phyloP scores from a whole-genome alignment of 2,113 vertebrate species.

The Grammomys surdaster region DNA sequence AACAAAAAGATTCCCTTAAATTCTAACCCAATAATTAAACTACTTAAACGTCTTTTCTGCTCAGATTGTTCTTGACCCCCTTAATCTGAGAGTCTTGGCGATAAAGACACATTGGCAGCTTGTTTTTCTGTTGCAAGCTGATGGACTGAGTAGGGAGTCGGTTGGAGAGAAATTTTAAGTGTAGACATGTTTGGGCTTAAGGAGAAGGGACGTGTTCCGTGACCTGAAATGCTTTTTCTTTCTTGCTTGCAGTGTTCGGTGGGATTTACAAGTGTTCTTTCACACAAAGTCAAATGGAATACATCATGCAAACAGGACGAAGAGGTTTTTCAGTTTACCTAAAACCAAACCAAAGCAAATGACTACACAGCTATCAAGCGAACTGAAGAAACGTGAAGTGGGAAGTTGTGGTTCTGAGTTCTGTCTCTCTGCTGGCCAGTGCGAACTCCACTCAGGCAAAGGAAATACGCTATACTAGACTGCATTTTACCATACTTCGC shows the following conservation, averaged over 20 bases:
- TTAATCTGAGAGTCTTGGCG: neutral
- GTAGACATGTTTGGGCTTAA: neutral
- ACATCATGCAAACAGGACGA: neutral
- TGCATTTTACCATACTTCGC: too few species aligned
- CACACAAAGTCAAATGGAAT: neutral
- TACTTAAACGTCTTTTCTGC: neutral
- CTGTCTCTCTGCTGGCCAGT: too few species aligned
- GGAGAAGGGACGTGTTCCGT: neutral
- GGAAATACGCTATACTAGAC: too few species aligned
- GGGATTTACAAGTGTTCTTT: neutral
- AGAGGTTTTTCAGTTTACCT: neutral
- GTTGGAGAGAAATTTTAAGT: neutral
- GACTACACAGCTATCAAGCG: neutral
- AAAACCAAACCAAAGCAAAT: neutral
- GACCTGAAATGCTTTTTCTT: slow-evolving; percentile 1
- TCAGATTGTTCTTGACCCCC: neutral
- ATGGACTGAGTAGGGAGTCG: neutral
- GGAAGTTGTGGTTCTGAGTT: too few species aligned
- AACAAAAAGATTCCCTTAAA: neutral
- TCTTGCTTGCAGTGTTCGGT: neutral
- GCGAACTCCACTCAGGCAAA: too few species aligned
- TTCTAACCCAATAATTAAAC: slow-evolving; percentile 2
- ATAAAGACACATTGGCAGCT: neutral
- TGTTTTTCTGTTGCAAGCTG: neutral
- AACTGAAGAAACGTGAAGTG: neutral